phyloP scores from a whole-genome alignment of 2,797 vertebrate genomes.

The Takifugu rubripes region DNA sequence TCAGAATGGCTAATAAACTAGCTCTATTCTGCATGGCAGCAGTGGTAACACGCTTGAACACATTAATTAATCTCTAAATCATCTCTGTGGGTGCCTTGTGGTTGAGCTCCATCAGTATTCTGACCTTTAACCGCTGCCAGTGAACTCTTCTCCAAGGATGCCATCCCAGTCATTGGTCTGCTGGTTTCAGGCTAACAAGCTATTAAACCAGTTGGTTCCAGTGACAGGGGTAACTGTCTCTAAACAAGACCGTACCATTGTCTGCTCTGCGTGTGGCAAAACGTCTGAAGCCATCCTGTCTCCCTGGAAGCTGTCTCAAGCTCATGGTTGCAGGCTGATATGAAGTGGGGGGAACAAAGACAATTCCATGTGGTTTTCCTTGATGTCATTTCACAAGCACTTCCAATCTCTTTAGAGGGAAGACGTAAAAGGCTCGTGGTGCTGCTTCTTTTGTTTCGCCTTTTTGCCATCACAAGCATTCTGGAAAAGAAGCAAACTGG shows the following conservation, averaged over 20 bases:
- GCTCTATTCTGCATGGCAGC: slow-evolving; percentile 33
- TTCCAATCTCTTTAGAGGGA: slow-evolving; percentile 67
- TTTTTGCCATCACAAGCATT: slow-evolving; percentile 48
- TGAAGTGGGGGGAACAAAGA: slow-evolving; percentile 32
- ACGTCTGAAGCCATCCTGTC: slow-evolving; percentile 49
- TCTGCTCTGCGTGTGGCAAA: slow-evolving; percentile 52
- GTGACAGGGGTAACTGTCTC: slow-evolving; percentile 36
- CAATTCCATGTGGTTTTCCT: slow-evolving; percentile 55
- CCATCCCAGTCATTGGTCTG: slow-evolving; percentile 25
- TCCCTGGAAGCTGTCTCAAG: slow-evolving; percentile 44
- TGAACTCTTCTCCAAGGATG: slow-evolving; percentile 30
- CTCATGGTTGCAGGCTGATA: slow-evolving; percentile 57
- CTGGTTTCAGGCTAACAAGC: slow-evolving; percentile 49
- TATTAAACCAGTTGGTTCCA: slow-evolving; percentile 56
- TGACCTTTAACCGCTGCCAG: slow-evolving; percentile 58
- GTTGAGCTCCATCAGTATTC: slow-evolving; percentile 28
- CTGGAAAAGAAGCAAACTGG: slow-evolving; percentile 62
- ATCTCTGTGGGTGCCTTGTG: slow-evolving; percentile 43
- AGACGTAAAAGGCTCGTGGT: slow-evolving; percentile 53
- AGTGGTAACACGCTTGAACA: slow-evolving; percentile 52
- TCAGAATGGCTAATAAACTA: slow-evolving; percentile 41
- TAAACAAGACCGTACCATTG: slow-evolving; percentile 45
- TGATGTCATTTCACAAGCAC: slow-evolving; percentile 70
- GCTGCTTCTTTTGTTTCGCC: slow-evolving; percentile 52
- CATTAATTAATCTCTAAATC: slow-evolving; percentile 70